Base-by-base conservation (phyloP, 2,888 invertebrate species). In the Chorisops tibialis region DNA sequence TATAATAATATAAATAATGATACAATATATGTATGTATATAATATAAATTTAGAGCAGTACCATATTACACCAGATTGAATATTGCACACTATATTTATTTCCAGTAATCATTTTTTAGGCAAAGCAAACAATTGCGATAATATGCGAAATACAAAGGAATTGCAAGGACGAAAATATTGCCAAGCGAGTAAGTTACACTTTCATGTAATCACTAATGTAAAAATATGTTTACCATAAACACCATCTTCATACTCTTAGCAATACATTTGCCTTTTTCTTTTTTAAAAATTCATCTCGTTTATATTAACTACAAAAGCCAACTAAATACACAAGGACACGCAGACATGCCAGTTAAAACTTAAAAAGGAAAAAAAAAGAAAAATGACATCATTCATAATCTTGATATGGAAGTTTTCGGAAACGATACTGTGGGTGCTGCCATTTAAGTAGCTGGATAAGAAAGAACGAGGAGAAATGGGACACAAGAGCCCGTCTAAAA, bases 91-190 rank as follows among this genome's bases (percentile, higher is more conserved):
- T n/a, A n/a, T n/a, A n/a, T n/a, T n/a, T n/a, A n/a, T n/a, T n/a
- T n/a, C n/a, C n/a, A n/a, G n/a, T n/a, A n/a, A n/a, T 39, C 49
- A 35, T n/a, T 37, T 63, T 69, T 51, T 63, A 79, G 75, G 77
- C 79, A 0, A 77, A 73, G 18, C 73, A 69, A 64, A 81, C 81
- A 4, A 78, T 80, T 19, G 70, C 75, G 35, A 73, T 81, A n/a
- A 70, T 82, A 2, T 80, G 81, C 66, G 79, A 79, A 68, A 76
- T 82, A 37, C 73, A 80, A 4, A 70, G 74, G 2, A 70, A 67
- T 18, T 67, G 68, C 1, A 71, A 70, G 14, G 76, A 78, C 59
- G 70, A 72, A 9, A 69, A 76, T 16, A 66, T 77, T 14, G 73
- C 73, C 2, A 80, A 78, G 63, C 76, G 73, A 64, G 75, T 75